Evolutionary conservation across 2,888 invertebrate species (phyloP).

Genomic region (Drosophila vallismaia): DNA sequence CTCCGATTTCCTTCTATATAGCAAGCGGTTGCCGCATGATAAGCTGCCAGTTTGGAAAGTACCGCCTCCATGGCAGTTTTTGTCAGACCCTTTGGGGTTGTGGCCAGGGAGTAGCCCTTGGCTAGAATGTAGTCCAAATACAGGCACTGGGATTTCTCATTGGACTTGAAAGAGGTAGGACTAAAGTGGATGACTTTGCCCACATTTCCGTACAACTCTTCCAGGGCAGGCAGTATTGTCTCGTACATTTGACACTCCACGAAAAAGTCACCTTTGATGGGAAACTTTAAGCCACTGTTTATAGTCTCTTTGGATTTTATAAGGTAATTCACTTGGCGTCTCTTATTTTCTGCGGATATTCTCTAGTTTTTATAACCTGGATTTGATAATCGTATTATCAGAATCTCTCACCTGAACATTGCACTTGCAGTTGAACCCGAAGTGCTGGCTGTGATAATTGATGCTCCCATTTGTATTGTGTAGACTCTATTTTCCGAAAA

Average conservation of each 20-base stretch:
- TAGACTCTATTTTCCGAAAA: constrained; percentile 30
- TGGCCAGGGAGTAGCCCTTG: constrained; percentile 60
- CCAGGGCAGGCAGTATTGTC: constrained; percentile 67
- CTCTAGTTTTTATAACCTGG: not conserved
- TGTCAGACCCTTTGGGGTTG: constrained; percentile 67
- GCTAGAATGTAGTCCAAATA: constrained; percentile 68
- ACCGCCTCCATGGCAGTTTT: constrained; percentile 59
- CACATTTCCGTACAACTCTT: constrained; percentile 60
- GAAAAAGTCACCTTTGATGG: constrained; percentile 50
- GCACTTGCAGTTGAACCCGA: constrained; percentile 42
- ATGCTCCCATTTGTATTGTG: constrained; percentile 30
- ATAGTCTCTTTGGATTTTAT: constrained; percentile 50
- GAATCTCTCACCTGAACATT: constrained; percentile 35
- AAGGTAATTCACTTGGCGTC: constrained; percentile 49
- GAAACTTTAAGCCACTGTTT: constrained; percentile 15
- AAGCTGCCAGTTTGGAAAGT: constrained; percentile 73
- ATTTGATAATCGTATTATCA: too few relatives aligned
- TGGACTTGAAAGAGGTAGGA: constrained; percentile 45
- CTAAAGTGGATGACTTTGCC: constrained; percentile 54
- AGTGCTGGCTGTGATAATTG: constrained; percentile 23
- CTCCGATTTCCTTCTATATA: constrained; percentile 40
- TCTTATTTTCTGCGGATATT: constrained; percentile 42
- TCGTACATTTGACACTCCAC: constrained; percentile 64
- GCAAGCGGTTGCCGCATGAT: constrained; percentile 78
- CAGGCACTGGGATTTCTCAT: constrained; percentile 40